Evolutionary conservation across 2,888 invertebrate genomes (phyloP).

Genomic region (Mesorhabditis spiculigera): DNA sequence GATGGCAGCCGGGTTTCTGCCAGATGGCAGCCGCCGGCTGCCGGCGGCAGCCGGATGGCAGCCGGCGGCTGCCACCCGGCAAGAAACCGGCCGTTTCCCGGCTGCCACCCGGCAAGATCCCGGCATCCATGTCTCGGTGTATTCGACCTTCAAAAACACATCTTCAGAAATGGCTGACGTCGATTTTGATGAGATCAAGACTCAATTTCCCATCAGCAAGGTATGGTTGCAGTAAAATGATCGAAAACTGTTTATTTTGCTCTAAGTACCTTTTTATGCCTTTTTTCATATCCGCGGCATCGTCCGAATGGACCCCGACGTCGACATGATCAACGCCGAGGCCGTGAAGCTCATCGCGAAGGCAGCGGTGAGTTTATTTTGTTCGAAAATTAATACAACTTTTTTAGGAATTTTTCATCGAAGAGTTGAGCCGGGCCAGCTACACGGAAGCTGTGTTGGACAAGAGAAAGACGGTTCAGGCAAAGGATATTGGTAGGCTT

Average conservation of each 20-base stretch:
- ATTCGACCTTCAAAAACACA: background rate
- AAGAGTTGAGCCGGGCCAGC: conserved; percentile 35
- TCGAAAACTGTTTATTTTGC: background rate
- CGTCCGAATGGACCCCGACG: background rate
- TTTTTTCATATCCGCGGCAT: background rate
- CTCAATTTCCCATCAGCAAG: background rate
- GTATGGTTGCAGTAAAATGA: background rate
- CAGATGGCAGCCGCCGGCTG: no score
- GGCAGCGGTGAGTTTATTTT: conserved; percentile 28
- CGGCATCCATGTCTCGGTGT: no score
- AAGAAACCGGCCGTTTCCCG: no score
- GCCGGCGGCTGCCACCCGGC: no score
- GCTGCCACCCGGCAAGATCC: no score
- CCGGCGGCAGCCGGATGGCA: no score
- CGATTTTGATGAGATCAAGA: background rate
- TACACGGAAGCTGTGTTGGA: conserved; percentile 38
- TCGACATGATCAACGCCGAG: conserved; percentile 31
- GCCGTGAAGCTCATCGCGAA: conserved; percentile 39
- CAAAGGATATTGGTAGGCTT: conserved; percentile 41
- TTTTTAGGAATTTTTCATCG: conserved; percentile 42
- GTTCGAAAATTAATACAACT: background rate
- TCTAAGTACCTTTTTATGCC: background rate
- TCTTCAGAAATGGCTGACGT: background rate
- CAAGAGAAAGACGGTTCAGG: conserved; percentile 40
- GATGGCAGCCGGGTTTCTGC: no score